Conservation (phyloP, 1,140 invertebrate species). For the Pogonomyrmex barbatus region DNA sequence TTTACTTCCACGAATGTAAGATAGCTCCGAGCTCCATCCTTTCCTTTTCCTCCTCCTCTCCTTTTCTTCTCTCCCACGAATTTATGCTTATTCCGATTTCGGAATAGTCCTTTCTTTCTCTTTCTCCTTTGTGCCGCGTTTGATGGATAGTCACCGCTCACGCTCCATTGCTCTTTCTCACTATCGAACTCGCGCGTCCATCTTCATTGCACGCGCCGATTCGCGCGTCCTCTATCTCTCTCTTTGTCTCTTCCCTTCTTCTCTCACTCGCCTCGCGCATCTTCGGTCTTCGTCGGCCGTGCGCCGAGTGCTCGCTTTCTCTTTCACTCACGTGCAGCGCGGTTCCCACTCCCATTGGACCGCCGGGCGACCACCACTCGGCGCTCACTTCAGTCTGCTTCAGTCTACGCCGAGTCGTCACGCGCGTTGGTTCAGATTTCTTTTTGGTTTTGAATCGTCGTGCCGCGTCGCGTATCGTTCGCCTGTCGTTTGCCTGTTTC, state of each 20-base stretch:
- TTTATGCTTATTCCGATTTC: conserved; percentile 26
- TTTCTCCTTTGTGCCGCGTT: conserved; percentile 18
- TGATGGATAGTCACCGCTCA: neutral
- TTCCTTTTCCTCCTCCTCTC: neutral
- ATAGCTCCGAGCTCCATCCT: conserved; percentile 27
- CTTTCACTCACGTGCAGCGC: conserved; percentile 20
- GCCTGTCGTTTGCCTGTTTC: neutral
- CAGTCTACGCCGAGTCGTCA: conserved; percentile 76
- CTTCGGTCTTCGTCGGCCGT: conserved; percentile 33
- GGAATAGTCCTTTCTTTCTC: neutral
- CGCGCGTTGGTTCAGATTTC: conserved; percentile 65
- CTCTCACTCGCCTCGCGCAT: conserved; percentile 28
- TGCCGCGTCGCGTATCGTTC: neutral
- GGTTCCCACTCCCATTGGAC: conserved; percentile 25
- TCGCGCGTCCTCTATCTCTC: neutral
- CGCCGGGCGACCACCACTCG: conserved; percentile 43
- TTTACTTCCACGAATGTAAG: conserved; percentile 37
- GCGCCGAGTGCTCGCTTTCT: neutral
- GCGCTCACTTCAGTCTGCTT: conserved; percentile 39
- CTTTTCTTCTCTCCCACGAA: conserved; percentile 20
- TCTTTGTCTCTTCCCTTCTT: conserved; percentile 32
- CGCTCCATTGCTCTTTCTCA: conserved; percentile 17
- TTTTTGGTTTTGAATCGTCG: neutral
- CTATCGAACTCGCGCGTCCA: conserved; percentile 1
- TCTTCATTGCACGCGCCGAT: conserved; percentile 26